Evolutionary conservation across 2,797 vertebrate species (phyloP), one percentile per base, ranked within the genome.

Genomic region (Parauchenoglanis punctatus): DNA sequence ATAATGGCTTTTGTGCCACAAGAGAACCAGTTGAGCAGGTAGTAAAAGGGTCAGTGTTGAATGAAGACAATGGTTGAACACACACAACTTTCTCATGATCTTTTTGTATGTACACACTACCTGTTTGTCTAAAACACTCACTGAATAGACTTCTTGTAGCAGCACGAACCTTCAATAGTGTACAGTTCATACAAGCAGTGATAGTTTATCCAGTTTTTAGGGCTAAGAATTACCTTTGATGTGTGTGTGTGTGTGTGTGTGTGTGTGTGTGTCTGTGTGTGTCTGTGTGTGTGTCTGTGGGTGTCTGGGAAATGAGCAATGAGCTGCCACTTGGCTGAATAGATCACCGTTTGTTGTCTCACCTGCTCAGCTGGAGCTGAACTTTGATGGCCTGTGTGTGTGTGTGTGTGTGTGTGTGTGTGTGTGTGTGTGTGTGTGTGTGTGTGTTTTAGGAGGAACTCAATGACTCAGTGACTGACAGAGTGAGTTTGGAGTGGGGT

Each of bases 271-370:
- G 76, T 63, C 73, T 59, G 85, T 70, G 68, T 85, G 78, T 72
- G 76, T 63, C 73, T 59, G 67, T 82, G 65, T 87, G 86, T 87
- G 90, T 72, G 85, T 59, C 46, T 73, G 65, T 77, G 84, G 49
- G 67, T 54, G 84, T 76, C 54, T 83, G 77, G 46, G 94, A 67
- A 67, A 63, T 96, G 93, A 95, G 95, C 93, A 80, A 90, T 4
- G 91, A 94, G 82, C 91, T 93, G 91, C 92, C 91, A 91, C 73
- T 68, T 93, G 90, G 92, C 93, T 94, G 85, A 95, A 95, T 84
- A 93, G 95, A 96, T 95, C 95, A 95, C 95, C 96, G 96, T 91
- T 81, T 96, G 96, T 90, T 76, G 61, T 78, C 77, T 83, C 59
- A 88, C 88, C 87, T 90, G 85, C 87, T 82, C 67, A 73, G 81